Base-by-base conservation (phyloP, 2,797 vertebrate genomes). In the Sebastes cheni region DNA sequence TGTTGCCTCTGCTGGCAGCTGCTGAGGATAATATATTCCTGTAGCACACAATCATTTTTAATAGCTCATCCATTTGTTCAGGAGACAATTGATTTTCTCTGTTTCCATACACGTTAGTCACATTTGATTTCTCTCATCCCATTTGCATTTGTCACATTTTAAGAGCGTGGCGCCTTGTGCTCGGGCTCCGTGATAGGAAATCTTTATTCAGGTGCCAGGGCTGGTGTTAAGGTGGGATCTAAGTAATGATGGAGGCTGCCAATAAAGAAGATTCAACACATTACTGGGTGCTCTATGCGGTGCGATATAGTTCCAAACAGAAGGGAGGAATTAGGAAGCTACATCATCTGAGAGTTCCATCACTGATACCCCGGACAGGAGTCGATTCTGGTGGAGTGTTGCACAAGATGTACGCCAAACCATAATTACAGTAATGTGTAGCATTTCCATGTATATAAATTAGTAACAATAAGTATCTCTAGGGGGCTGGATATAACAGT, bases 1-100 rank as follows among this genome's bases (percentile, higher is more conserved):
- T 83, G 77, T 79, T 81, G 88, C 89, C 79, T 82, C 83, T 84
- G 81, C 88, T 86, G 84, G 85, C 88, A 89, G 77, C 86, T 76
- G 80, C 83, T 68, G 71, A 73, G 80, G 86, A 90, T 92, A 92
- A 93, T 93, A 87, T 90, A 90, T 93, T 93, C 86, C 85, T 87
- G 81, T 78, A 86, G 88, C 75, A 87, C 85, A 85, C 92, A 89
- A 86, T 93, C 83, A 89, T 89, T 93, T 94, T 94, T 93, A 95
- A 93, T 94, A 90, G 91, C 91, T 90, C 89, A 84, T 93, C 91
- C 90, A 92, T 93, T 95, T 92, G 89, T 91, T 92, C 84, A 88
- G 87, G 88, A 93, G 91, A 94, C 93, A 95, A 93, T 93, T 93
- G 93, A 93, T 95, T 94, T 91, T 88, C 89, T 85, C 85, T 90